Evolutionary conservation across 2,113 vertebrate species (phyloP).

Genomic region (Asarcornis scutulata): DNA sequence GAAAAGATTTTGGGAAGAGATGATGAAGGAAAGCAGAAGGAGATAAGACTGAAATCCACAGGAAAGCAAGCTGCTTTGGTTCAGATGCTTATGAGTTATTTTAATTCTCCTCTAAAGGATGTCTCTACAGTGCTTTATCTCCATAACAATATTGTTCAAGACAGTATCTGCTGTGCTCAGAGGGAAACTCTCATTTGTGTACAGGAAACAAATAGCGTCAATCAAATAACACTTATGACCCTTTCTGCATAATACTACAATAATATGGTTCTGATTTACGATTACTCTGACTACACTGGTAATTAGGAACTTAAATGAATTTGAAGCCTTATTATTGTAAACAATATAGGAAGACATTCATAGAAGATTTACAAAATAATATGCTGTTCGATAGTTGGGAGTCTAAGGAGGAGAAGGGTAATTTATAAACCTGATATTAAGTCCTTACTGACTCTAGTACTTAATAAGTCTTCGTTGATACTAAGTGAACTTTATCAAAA

Average conservation of each 20-base stretch:
- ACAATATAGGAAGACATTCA: background rate
- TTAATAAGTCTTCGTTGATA: background rate
- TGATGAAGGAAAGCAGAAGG: background rate
- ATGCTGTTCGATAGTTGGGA: background rate
- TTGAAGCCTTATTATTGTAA: conserved; percentile 19
- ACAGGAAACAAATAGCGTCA: conserved; percentile 29
- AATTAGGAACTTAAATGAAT: conserved; percentile 35
- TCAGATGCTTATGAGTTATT: background rate
- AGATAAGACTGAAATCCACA: background rate
- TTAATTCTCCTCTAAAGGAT: conserved; percentile 15
- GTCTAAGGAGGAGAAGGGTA: background rate
- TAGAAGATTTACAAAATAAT: background rate
- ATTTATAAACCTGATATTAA: background rate
- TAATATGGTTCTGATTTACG: background rate
- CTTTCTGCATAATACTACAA: conserved; percentile 11
- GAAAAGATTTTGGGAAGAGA: background rate
- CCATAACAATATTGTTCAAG: conserved; percentile 15
- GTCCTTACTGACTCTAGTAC: background rate
- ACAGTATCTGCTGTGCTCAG: conserved; percentile 37
- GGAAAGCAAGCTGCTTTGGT: background rate
- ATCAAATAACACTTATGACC: conserved; percentile 23
- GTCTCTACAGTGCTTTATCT: background rate
- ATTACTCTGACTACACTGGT: background rate
- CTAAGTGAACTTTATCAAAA: background rate
- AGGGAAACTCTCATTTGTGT: conserved; percentile 17